These are phyloP conservation scores for Crenuchus spilurus DNA, from an alignment of 2,797 vertebrate species.

Conservation along the genomic window DNA sequence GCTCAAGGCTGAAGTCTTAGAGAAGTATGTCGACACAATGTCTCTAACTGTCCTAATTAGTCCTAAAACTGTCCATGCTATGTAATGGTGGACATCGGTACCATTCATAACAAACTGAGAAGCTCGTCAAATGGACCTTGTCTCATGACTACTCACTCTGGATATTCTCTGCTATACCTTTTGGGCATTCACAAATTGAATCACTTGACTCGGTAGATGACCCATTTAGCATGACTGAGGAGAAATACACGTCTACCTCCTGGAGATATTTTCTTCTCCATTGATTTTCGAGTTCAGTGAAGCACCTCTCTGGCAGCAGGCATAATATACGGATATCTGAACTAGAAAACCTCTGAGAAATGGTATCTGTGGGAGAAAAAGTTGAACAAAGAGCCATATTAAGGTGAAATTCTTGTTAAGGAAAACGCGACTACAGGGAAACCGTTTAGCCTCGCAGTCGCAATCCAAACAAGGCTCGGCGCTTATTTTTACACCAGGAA, in stretches of 20 bases:
- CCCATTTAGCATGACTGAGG: constrained; percentile 41
- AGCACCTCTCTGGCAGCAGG: constrained; percentile 34
- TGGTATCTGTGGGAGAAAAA: background rate
- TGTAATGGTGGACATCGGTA: background rate
- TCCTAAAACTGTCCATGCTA: background rate
- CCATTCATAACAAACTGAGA: constrained; percentile 10
- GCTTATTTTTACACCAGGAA: background rate
- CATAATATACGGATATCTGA: constrained; percentile 11
- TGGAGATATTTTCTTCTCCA: constrained; percentile 46
- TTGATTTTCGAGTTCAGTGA: constrained; percentile 47
- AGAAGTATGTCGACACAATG: constrained; percentile 2
- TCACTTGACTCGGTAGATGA: constrained; percentile 40
- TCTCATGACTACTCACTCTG: constrained; percentile 61
- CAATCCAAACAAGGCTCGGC: constrained; percentile 16
- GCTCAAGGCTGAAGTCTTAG: background rate
- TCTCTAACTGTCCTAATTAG: constrained; percentile 29
- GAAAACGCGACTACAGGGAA: constrained; percentile 11
- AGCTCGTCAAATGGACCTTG: constrained; percentile 11
- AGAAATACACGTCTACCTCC: constrained; percentile 42
- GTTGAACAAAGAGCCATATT: background rate
- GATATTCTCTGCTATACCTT: constrained; percentile 64
- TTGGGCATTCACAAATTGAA: constrained; percentile 52
- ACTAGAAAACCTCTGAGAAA: background rate
- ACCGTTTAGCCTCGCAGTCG: background rate
- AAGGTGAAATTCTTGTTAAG: background rate